These are phyloP conservation scores for Palaemon carinicauda DNA, from an alignment of 1,140 invertebrate species.

Conservation along the genomic window DNA sequence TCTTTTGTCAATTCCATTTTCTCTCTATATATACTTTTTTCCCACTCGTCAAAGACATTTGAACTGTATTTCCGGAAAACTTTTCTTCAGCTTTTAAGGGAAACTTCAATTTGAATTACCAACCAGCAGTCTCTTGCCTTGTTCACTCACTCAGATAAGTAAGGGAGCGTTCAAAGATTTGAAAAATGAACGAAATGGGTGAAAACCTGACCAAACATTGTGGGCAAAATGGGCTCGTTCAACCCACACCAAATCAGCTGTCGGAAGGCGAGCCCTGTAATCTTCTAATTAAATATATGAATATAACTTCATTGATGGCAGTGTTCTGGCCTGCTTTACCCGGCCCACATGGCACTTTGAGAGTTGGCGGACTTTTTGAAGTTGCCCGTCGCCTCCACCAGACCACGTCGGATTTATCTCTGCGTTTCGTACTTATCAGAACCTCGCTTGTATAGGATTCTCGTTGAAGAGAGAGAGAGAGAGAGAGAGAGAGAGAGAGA, in stretches of 20 bases:
- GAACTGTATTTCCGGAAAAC: no score
- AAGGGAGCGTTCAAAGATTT: neutral
- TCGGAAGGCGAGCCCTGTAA: constrained; percentile 42
- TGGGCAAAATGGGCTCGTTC: neutral
- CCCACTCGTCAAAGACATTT: no score
- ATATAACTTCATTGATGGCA: constrained; percentile 56
- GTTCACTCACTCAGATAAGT: neutral
- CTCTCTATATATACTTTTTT: no score
- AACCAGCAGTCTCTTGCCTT: neutral
- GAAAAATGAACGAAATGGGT: neutral
- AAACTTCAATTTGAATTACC: no score
- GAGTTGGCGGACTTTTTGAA: constrained; percentile 16
- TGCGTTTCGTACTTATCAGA: neutral
- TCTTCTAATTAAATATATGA: constrained; percentile 56
- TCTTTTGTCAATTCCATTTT: neutral
- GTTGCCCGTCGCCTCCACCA: neutral
- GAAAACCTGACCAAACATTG: constrained; percentile 44
- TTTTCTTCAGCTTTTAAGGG: no score
- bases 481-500: no score
- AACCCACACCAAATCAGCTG: constrained; percentile 46
- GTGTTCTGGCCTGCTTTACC: constrained; percentile 54
- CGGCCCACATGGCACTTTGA: constrained; percentile 47
- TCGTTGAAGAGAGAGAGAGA: no score
- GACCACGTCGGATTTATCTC: neutral
- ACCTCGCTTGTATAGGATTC: no score